Evolutionary conservation across 1,140 invertebrate genomes (phyloP).

Genomic region (Pogonognathellus flavescens): DNA sequence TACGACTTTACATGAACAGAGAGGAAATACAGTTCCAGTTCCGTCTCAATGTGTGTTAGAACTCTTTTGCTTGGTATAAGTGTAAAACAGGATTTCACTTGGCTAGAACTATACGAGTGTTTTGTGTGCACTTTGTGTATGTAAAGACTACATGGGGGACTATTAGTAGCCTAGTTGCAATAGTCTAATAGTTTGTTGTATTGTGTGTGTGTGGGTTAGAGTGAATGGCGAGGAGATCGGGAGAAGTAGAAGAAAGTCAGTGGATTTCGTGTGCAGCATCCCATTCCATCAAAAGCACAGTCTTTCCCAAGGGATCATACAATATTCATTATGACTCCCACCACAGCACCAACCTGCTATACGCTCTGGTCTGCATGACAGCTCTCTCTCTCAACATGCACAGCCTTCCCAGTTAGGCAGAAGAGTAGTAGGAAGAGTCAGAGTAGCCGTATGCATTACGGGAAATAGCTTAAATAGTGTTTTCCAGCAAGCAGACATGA

Average conservation of each 20-base stretch:
- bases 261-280: neutral
- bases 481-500: too few species aligned
- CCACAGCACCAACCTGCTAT: neutral
- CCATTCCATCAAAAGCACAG: neutral
- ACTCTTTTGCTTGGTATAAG: too few species aligned
- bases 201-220: neutral
- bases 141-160: too few species aligned
- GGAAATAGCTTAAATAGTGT: neutral
- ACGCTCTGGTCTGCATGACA: neutral
- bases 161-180: too few species aligned
- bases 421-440: neutral
- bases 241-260: neutral
- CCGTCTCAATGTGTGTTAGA: too few species aligned
- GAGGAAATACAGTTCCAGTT: too few species aligned
- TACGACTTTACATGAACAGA: too few species aligned
- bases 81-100: too few species aligned
- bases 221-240: neutral
- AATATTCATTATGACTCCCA: conserved; percentile 11
- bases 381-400: too few species aligned
- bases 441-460: neutral
- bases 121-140: too few species aligned
- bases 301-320: conserved; percentile 8
- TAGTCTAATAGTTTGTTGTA: neutral
- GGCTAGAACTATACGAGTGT: too few species aligned
- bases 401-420: too few species aligned